Evolutionary conservation across 2,113 vertebrate genomes (phyloP).

Genomic region (Chlorodrepanis virens): DNA sequence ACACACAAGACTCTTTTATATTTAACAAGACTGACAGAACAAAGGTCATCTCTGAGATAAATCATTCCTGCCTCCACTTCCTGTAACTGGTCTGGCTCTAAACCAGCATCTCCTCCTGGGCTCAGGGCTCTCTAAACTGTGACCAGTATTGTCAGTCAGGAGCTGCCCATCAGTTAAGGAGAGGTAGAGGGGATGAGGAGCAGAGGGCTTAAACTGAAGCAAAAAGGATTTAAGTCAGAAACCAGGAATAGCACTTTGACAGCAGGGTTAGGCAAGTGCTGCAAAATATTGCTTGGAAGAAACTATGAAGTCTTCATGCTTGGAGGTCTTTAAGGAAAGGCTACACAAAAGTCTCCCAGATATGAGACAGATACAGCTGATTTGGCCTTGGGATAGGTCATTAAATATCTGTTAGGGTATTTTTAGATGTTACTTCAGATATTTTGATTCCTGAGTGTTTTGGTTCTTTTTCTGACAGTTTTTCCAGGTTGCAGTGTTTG

Average conservation of each 20-base stretch:
- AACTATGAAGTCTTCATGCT: accelerated
- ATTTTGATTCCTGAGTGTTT: background rate
- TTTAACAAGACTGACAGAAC: background rate
- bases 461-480: background rate
- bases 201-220: background rate
- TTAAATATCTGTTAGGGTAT: background rate
- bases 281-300: background rate
- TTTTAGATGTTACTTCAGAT: background rate
- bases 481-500: background rate
- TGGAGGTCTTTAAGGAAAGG: background rate
- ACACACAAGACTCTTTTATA: background rate
- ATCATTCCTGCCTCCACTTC: background rate
- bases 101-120: background rate
- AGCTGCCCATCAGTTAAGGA: background rate
- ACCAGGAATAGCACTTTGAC: background rate
- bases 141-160: background rate
- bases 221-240: background rate
- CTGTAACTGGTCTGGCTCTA: background rate
- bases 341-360: background rate
- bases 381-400: background rate
- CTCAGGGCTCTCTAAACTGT: background rate
- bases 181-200: background rate
- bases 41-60: background rate
- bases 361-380: background rate
- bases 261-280: background rate